Percentiles rank a stretch among this genome's conserved stretches.
Conservation (phyloP, 1,140 invertebrate genomes). For the Drosophila pachea region DNA sequence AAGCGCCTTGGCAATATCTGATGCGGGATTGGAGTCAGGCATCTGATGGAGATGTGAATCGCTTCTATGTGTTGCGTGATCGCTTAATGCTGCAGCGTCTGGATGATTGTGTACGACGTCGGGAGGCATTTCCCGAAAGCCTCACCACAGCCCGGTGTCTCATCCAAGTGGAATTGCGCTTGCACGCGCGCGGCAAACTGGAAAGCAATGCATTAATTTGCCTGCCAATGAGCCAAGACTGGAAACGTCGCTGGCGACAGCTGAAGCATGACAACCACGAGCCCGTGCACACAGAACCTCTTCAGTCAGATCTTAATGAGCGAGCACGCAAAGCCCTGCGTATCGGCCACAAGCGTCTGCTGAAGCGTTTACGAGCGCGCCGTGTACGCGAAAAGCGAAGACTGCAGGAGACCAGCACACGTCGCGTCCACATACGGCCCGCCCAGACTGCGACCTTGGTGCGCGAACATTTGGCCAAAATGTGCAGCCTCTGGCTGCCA, state of each 20-base stretch:
- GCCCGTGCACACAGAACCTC: conserved; percentile 80
- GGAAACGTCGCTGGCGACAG: conserved; percentile 76
- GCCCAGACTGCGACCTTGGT: conserved; percentile 77
- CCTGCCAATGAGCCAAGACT: conserved; percentile 82
- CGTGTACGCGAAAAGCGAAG: conserved; percentile 80
- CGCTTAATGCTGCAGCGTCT: conserved; percentile 77
- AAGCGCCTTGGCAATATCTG: conserved; percentile 85
- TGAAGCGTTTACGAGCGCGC: conserved; percentile 82
- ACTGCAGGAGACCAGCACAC: conserved; percentile 69
- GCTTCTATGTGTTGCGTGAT: conserved; percentile 82
- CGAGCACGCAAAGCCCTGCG: conserved; percentile 81
- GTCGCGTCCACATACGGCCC: conserved; percentile 66
- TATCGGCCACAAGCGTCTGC: conserved; percentile 80
- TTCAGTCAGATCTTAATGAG: conserved; percentile 82
- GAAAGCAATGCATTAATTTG: conserved; percentile 83
- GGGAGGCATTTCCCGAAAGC: conserved; percentile 67
- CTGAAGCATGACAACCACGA: conserved; percentile 77
- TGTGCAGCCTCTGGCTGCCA: conserved; percentile 86
- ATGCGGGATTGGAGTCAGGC: conserved; percentile 83
- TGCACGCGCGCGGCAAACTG: conserved; percentile 79
- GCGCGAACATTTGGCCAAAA: conserved; percentile 81
- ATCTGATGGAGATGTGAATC: conserved; percentile 28
- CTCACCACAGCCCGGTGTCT: conserved; percentile 78
- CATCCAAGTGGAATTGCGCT: conserved; percentile 80
- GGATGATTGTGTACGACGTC: conserved; percentile 18